Base-by-base conservation (phyloP, 2,888 invertebrate species). In the Scaptomyza flava region DNA sequence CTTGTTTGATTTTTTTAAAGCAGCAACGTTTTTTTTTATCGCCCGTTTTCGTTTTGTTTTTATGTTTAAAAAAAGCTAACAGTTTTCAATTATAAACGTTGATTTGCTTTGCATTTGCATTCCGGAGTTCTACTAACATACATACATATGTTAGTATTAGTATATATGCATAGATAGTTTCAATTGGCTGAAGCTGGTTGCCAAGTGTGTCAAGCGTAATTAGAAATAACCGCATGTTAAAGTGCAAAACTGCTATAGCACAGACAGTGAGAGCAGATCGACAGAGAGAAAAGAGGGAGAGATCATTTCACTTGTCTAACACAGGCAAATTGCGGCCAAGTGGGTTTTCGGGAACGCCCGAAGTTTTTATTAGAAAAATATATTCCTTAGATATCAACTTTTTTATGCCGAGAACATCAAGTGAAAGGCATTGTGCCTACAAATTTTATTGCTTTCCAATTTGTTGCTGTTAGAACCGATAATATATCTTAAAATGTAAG, bases 191-290 rank as follows among this genome's bases (percentile, higher is more conserved):
- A 36, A 78, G 78, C 70, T 63, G 73, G 70, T 77, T 66, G 75
- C 77, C 79, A 79, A 79, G 76, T 81, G 70, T 79, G 82, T 73
- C 63, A 76, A 61, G 77, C 71, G 74, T 71, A 86, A 86, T 81
- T 81, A 80, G 77, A 86, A 84, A 77, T 67, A 79, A 68, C 86
- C 69, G 81, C 66, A 82, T 72, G 76, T 72, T 73, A 63, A 77
- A 77, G 73, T 76, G 72, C 59, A 67, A 62, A 71, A 53, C 58
- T 51, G 72, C 78, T 70, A 66, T 33, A 50, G 50, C 20, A 48
- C 48, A 46, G 23, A 38, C 57, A 43, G 60, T 30, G 23, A 14
- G 27, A 45, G 11, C 27, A 57, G 41, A 45, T 9, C 43, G 11
- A n/a, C 23, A 6, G 8, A 11, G 50, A 42, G 43, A 14, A 51